phyloP scores from a whole-genome alignment of 2,888 invertebrate species.

The Dryomyza anilis region DNA sequence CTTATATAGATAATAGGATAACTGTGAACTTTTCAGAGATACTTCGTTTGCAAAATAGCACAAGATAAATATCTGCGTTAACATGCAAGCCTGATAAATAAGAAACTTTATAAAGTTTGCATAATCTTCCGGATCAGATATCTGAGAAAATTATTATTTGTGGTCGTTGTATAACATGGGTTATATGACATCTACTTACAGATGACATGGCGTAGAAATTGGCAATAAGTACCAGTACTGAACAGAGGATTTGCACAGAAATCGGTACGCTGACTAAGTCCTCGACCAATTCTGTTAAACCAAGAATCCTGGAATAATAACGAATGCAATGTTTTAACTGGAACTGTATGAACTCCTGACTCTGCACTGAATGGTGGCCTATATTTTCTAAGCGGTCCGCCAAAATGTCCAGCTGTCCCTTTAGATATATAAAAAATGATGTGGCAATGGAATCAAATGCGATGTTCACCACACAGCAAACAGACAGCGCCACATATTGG shows the following conservation, averaged over 20 bases:
- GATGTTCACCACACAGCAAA: constrained; percentile 44
- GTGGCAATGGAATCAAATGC: constrained; percentile 46
- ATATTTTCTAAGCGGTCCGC: constrained; percentile 43
- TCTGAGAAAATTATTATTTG: constrained; percentile 22
- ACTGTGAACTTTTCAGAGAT: constrained; percentile 32
- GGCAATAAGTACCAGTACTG: constrained; percentile 48
- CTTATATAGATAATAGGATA: constrained; percentile 33
- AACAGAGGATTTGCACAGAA: constrained; percentile 50
- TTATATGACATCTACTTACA: constrained; percentile 34
- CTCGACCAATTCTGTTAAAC: constrained; percentile 42
- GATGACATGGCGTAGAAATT: constrained; percentile 51
- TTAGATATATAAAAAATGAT: constrained; percentile 44
- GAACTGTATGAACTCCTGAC: constrained; percentile 28
- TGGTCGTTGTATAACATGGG: not conserved
- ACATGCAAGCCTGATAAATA: constrained; percentile 47
- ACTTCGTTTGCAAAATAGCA: constrained; percentile 49
- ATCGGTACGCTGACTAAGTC: constrained; percentile 44
- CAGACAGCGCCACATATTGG: constrained; percentile 35
- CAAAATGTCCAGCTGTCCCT: constrained; percentile 48
- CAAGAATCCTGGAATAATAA: constrained; percentile 38
- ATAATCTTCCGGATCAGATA: constrained; percentile 35
- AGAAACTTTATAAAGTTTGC: constrained; percentile 38
- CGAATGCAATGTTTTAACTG: constrained; percentile 44
- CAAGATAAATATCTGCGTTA: constrained; percentile 48
- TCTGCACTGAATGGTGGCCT: constrained; percentile 26